Conservation (phyloP, 2,888 invertebrate species). For the Eristalis intricaria region DNA sequence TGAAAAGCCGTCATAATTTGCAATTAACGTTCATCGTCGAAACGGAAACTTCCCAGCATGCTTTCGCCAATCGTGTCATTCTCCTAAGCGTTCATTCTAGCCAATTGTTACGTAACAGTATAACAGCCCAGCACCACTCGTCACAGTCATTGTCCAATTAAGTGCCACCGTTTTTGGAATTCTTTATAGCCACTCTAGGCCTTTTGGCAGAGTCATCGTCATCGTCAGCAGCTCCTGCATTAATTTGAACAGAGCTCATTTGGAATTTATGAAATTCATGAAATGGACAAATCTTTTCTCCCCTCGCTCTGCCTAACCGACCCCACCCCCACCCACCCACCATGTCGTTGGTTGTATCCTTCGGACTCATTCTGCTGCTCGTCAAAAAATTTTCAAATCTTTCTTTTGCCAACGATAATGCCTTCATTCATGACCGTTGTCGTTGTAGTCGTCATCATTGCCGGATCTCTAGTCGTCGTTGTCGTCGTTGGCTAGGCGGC, state of each 20-base stretch:
- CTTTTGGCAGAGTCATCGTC: slow-evolving; percentile 56
- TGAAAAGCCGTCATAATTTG: neutral
- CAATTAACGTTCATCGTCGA: neutral
- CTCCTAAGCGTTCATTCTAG: neutral
- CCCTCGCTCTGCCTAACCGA: neutral
- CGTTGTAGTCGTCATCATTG: slow-evolving; percentile 43
- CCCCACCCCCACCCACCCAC: no score
- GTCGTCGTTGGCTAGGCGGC: slow-evolving; percentile 38
- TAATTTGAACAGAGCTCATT: slow-evolving; percentile 63
- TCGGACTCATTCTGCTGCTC: neutral
- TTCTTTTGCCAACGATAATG: slow-evolving; percentile 33
- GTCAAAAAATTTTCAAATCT: slow-evolving; percentile 38
- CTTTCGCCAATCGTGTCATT: neutral
- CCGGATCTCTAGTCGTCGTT: slow-evolving; percentile 60
- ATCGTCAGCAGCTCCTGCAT: slow-evolving; percentile 54
- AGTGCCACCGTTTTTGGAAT: slow-evolving; percentile 42
- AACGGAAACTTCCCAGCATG: neutral
- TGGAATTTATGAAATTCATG: slow-evolving; percentile 71
- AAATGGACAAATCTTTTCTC: slow-evolving; percentile 54
- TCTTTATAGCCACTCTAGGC: slow-evolving; percentile 43
- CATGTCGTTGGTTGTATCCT: neutral
- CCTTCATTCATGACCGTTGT: slow-evolving; percentile 75
- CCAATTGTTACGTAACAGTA: neutral
- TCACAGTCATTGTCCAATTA: slow-evolving; percentile 41
- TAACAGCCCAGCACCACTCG: neutral